A percentile compares a stretch with the other conserved stretches of the same genome.
Evolutionary conservation across 2,113 vertebrate species (phyloP).

Genomic region (Helogale parvula): DNA sequence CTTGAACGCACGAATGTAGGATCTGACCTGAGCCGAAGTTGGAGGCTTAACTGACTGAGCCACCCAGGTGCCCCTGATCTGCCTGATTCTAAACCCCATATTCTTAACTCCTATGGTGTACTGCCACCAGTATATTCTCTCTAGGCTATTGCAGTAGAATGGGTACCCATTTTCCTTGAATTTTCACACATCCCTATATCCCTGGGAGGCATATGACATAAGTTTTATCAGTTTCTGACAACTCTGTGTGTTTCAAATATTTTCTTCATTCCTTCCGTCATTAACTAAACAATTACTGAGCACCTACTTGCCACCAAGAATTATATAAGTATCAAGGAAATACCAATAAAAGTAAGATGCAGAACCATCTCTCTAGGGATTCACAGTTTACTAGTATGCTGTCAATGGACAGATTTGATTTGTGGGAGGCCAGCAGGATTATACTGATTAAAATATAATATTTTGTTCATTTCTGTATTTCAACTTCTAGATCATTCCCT

Average conservation of each 20-base stretch:
- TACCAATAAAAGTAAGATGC: background rate
- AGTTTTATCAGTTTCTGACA: background rate
- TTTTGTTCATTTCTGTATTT: background rate
- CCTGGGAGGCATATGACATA: background rate
- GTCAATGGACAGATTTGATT: background rate
- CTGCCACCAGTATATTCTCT: background rate
- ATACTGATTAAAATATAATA: background rate
- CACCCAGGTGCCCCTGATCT: background rate
- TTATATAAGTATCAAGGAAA: background rate
- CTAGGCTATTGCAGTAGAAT: background rate
- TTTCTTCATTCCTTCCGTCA: background rate
- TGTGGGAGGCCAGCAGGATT: background rate
- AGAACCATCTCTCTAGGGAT: background rate
- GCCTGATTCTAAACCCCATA: background rate
- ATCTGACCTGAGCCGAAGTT: no score
- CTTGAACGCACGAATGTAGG: no score
- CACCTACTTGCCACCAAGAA: background rate
- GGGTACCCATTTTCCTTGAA: background rate
- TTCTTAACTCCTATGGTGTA: background rate
- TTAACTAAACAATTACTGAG: background rate
- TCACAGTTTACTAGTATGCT: background rate
- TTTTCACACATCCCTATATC: background rate
- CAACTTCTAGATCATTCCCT: background rate
- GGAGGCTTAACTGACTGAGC: no score
- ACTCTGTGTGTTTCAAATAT: background rate